Percentiles rank a stretch among this genome's conserved stretches.
Conservation (phyloP, 2,888 invertebrate species). For the Acrobeloides nanus region DNA sequence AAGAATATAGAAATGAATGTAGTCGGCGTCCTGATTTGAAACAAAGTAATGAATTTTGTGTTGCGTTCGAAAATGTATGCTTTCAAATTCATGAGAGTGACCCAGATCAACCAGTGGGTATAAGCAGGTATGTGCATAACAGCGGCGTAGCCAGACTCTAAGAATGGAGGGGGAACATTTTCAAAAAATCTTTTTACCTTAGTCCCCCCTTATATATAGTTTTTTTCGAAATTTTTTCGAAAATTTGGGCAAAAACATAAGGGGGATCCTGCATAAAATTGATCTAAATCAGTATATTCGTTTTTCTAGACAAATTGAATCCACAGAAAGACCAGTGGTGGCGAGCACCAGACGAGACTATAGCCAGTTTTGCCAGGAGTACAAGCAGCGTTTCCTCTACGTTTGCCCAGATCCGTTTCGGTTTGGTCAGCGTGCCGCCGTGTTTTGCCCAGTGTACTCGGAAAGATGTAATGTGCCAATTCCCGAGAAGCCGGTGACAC, state of each 20-base stretch:
- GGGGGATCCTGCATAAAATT: too few species aligned
- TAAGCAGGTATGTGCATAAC: too few species aligned
- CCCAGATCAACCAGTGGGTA: too few species aligned
- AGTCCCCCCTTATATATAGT: too few species aligned
- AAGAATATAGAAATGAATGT: conserved; percentile 35
- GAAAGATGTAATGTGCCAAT: conserved; percentile 39
- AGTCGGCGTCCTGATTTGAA: conserved; percentile 11
- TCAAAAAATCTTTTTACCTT: too few species aligned
- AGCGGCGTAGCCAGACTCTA: too few species aligned
- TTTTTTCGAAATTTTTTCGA: too few species aligned
- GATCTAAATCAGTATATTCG: too few species aligned
- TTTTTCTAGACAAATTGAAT: too few species aligned
- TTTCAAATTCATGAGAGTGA: too few species aligned
- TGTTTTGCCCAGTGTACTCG: conserved; percentile 49
- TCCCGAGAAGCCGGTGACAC: conserved; percentile 44
- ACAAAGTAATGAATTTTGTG: conserved; percentile 27
- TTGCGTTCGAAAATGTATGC: conserved; percentile 44
- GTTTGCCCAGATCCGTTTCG: conserved; percentile 48
- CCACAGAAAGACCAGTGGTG: neutral
- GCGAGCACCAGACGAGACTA: conserved; percentile 11
- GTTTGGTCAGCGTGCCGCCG: conserved; percentile 36
- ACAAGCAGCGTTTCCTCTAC: conserved; percentile 48
- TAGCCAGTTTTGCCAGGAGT: conserved; percentile 40
- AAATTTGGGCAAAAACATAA: too few species aligned
- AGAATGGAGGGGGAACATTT: too few species aligned